phyloP scores from a whole-genome alignment of 92 coral and sea anemone species.

The Palythoa grandis region DNA sequence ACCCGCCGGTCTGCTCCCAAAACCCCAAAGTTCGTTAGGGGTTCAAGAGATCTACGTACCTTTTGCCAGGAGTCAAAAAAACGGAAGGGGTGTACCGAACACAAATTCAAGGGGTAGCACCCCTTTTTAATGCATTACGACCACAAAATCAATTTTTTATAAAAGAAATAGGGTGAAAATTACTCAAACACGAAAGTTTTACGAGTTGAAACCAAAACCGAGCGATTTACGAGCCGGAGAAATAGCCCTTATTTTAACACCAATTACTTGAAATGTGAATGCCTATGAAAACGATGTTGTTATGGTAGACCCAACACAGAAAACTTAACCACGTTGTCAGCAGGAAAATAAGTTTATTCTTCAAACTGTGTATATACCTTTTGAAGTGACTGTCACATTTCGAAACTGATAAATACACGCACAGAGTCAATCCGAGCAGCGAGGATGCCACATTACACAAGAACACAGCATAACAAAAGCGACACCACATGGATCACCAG shows the following conservation, averaged over 20 bases:
- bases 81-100: conserved; percentile 45
- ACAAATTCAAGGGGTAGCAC: conserved; percentile 20
- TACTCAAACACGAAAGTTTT: conserved; percentile 5
- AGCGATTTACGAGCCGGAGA: conserved; percentile 4
- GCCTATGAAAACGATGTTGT: conserved; percentile 8
- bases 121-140: conserved; percentile 10
- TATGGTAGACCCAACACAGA: conserved; percentile 42
- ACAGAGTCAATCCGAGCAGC: background rate
- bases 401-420: background rate
- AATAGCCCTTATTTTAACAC: conserved; percentile 8
- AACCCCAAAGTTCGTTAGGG: background rate
- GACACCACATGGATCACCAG: conserved; percentile 20
- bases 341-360: conserved; percentile 34
- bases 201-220: background rate
- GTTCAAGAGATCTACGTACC: conserved; percentile 1
- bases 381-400: conserved; percentile 8
- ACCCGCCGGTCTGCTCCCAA: background rate
- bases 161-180: conserved; percentile 32
- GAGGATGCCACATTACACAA: background rate
- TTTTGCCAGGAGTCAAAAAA: conserved; percentile 11
- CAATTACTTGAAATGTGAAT: background rate
- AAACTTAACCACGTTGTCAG: conserved; percentile 39
- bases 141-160: conserved; percentile 4
- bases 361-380: conserved; percentile 20
- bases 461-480: background rate